Evolutionary conservation across 2,888 invertebrate genomes (phyloP).

Genomic region (Mongoloraphidia duomilia): DNA sequence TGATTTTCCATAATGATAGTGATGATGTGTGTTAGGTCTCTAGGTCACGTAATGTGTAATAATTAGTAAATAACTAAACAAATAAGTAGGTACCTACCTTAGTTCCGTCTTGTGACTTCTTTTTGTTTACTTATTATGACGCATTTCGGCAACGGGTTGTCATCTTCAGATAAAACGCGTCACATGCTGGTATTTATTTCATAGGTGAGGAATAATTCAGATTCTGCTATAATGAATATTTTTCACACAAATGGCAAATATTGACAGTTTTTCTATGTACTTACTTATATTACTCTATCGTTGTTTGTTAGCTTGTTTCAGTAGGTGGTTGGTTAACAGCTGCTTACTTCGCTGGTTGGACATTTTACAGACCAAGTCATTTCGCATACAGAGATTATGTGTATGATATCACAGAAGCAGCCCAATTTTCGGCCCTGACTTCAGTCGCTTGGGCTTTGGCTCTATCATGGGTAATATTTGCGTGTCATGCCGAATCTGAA

Average conservation of each 20-base stretch:
- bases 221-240: background rate
- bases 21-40: no score
- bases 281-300: no score
- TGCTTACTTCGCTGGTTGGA: constrained; percentile 33
- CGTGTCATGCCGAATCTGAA: constrained; percentile 38
- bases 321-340: constrained; percentile 40
- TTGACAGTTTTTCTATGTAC: no score
- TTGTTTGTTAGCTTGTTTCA: constrained; percentile 30
- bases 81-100: no score
- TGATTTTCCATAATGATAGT: no score
- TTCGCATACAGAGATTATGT: constrained; percentile 42
- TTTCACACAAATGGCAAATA: no score
- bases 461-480: constrained; percentile 50
- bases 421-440: constrained; percentile 47
- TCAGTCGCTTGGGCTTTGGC: constrained; percentile 46
- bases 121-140: no score
- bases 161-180: background rate
- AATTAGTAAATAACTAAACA: no score
- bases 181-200: constrained; percentile 12
- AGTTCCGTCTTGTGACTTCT: no score
- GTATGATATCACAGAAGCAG: constrained; percentile 43
- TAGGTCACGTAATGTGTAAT: no score
- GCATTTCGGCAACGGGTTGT: no score
- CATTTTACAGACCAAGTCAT: constrained; percentile 43
- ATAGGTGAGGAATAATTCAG: constrained; percentile 26